Evolutionary conservation across 1,140 invertebrate species (phyloP).

Genomic region (Drosophila prosaltans): DNA sequence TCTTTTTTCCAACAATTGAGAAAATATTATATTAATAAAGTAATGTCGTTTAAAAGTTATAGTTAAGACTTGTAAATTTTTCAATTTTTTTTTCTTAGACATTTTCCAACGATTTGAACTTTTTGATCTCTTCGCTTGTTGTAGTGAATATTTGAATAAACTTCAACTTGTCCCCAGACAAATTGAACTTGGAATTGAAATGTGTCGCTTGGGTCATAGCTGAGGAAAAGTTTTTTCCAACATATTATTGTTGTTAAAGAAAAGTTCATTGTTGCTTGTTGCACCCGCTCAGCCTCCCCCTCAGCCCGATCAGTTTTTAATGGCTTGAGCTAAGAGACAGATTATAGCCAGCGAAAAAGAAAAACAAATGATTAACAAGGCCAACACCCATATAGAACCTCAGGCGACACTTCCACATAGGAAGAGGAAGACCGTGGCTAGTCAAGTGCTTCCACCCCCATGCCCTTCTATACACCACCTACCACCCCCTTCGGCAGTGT

Average conservation of each 20-base stretch:
- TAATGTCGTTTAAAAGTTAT: constrained; percentile 1
- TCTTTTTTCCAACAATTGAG: background rate
- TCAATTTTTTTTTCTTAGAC: background rate
- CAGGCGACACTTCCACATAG: constrained; percentile 41
- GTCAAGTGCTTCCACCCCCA: background rate
- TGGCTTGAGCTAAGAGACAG: constrained; percentile 42
- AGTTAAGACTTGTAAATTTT: background rate
- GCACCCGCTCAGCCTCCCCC: constrained; percentile 23
- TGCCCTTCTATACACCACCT: background rate
- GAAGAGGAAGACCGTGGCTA: constrained; percentile 7
- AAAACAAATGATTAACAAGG: constrained; percentile 73
- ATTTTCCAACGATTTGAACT: background rate
- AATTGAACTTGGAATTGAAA: constrained; percentile 70
- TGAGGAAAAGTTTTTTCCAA: constrained; percentile 34
- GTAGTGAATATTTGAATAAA: constrained; percentile 9
- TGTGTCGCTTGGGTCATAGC: constrained; percentile 65
- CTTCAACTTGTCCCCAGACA: constrained; percentile 34
- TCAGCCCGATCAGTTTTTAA: constrained; percentile 40
- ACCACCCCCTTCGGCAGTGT: constrained; percentile 22
- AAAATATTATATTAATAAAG: background rate
- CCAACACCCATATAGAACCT: constrained; percentile 44
- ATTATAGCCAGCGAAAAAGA: constrained; percentile 56
- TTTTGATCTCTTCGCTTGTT: background rate
- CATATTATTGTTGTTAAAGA: constrained; percentile 45
- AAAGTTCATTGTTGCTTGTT: constrained; percentile 45